Evolutionary conservation across 2,113 vertebrate genomes (phyloP), one percentile per base, ranked within the genome.

Genomic region (Pardalotus punctatus): DNA sequence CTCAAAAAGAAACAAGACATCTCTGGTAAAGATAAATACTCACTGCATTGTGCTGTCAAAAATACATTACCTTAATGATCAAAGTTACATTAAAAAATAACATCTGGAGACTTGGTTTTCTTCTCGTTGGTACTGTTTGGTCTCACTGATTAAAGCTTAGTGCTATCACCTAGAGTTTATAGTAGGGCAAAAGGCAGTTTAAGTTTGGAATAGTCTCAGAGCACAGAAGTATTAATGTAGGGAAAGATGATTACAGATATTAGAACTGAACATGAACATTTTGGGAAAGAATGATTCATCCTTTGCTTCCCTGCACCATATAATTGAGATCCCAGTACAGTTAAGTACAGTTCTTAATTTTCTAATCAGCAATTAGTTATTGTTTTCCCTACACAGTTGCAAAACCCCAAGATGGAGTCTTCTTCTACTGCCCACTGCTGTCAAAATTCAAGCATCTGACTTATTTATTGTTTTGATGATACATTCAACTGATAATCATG

Each of bases 381-480:
- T 84, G 33, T 81, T 87, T 91, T 72, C 61, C 31, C 53, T 45
- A 14, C 5, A 67, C 8, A 57, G 28, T 31, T 23, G 5, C 15
- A 65, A 64, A 94, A n/a, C 7, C 18, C n/a, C 43, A 73, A 73
- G 53, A 51, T 51, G 6, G 28, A 56, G 62, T 70, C 10, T 70
- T 65, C 14, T 88, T 81, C 29, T 88, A 8, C 27, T 81, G 42
- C 33, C 31, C 60, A 48, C 35, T 85, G 47, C 29, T 80, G 23
- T 73, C 47, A 86, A 84, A 91, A 89, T 35, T 61, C 57, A 60
- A 18, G 31, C 0, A 1, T 50, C 25, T 79, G 38, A 81, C 72
- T 72, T 93, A 35, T 81, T 96, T 93, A 90, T 79, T 76, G 23
- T 40, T 86, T 94, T 50, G 89, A 85, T 90, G 78, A 64, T 54